These are phyloP conservation scores for Ascaphus truei DNA, from an alignment of 2,113 vertebrate genomes.

Conservation along the genomic window DNA sequence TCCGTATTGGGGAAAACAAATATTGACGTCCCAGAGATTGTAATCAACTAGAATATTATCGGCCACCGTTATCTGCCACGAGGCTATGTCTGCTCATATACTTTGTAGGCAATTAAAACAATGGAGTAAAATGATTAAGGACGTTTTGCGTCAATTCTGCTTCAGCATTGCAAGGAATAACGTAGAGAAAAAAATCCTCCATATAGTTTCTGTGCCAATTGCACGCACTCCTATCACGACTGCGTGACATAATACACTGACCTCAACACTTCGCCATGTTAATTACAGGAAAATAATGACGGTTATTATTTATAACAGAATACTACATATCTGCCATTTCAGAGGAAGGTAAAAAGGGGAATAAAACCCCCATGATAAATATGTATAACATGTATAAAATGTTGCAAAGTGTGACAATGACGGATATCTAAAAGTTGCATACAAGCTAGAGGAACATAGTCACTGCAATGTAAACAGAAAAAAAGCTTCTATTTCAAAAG, in stretches of 20 bases:
- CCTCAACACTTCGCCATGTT: neutral
- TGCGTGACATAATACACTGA: too few relatives aligned
- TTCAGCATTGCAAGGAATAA: too few relatives aligned
- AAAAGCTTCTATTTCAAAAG: constrained; percentile 24
- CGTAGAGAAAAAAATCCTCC: too few relatives aligned
- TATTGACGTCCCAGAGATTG: too few relatives aligned
- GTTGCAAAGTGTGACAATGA: neutral
- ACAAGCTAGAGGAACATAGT: neutral
- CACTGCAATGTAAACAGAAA: constrained; percentile 29
- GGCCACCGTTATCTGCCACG: too few relatives aligned
- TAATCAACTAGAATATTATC: too few relatives aligned
- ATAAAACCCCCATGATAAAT: neutral
- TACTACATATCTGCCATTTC: neutral
- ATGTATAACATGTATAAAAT: neutral
- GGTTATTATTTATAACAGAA: neutral
- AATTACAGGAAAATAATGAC: neutral
- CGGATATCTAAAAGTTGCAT: constrained; percentile 26
- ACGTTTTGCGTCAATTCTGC: too few relatives aligned
- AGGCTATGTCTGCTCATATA: too few relatives aligned
- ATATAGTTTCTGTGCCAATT: too few relatives aligned
- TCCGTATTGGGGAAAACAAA: too few relatives aligned
- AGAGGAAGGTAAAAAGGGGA: neutral
- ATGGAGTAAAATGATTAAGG: too few relatives aligned
- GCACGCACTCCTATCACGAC: too few relatives aligned
- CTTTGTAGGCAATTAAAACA: constrained; percentile 10